phyloP scores from a whole-genome alignment of 2,797 vertebrate genomes.

The Geotrypetes seraphini region DNA sequence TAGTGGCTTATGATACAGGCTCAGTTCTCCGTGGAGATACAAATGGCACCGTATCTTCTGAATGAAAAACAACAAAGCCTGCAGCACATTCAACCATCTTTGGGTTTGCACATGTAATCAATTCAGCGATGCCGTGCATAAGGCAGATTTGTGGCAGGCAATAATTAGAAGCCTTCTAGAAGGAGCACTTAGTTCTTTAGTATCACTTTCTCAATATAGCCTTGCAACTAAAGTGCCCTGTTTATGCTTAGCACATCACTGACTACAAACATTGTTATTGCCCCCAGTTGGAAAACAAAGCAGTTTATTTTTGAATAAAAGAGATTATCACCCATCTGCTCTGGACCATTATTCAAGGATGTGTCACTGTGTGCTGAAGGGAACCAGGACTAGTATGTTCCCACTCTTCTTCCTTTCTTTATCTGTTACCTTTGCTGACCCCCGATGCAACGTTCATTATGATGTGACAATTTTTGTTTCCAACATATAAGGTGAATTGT shows the following conservation, averaged over 20 bases:
- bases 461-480: too few relatives aligned
- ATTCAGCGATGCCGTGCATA: slow-evolving; percentile 5
- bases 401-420: slow-evolving; percentile 15
- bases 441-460: too few relatives aligned
- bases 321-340: slow-evolving; percentile 57
- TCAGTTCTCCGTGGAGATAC: slow-evolving; percentile 19
- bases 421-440: too few relatives aligned
- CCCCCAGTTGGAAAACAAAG: slow-evolving; percentile 58
- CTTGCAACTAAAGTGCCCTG: slow-evolving; percentile 33
- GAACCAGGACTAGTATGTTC: slow-evolving; percentile 30
- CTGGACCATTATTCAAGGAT: slow-evolving; percentile 43
- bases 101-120: slow-evolving; percentile 6
- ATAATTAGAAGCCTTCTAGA: slow-evolving; percentile 30
- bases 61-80: too few relatives aligned
- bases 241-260: slow-evolving; percentile 33
- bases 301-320: slow-evolving; percentile 42
- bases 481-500: too few relatives aligned
- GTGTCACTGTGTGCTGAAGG: slow-evolving; percentile 42
- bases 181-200: slow-evolving; percentile 35
- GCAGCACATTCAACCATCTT: too few relatives aligned
- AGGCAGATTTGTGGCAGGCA: slow-evolving; percentile 7
- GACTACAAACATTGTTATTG: slow-evolving; percentile 51
- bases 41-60: too few relatives aligned
- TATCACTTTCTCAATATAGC: slow-evolving; percentile 30
- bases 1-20: slow-evolving; percentile 7